phyloP scores from a whole-genome alignment of 2,113 vertebrate genomes.

The Tragelaphus scriptus region DNA sequence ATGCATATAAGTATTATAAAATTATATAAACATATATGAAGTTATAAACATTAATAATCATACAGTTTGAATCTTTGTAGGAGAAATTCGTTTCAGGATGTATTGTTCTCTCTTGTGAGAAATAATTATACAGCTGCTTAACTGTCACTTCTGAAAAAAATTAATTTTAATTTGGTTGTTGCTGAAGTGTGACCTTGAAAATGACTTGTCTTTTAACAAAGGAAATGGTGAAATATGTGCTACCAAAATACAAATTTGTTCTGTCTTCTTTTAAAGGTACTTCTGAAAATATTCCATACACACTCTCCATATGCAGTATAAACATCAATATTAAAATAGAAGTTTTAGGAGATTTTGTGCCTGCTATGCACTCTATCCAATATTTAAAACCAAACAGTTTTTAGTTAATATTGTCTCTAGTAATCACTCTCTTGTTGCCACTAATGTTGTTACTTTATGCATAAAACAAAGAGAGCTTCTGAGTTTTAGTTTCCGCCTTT shows the following conservation, averaged over 20 bases:
- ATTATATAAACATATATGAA: neutral
- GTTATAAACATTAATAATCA: neutral
- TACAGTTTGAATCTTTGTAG: neutral
- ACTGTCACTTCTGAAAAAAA: neutral
- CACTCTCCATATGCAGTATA: neutral
- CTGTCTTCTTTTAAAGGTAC: neutral
- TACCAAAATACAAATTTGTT: neutral
- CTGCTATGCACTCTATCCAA: neutral
- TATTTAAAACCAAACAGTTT: neutral
- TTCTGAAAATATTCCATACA: neutral
- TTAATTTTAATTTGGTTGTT: neutral
- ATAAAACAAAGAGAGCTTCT: neutral
- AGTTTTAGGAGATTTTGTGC: neutral
- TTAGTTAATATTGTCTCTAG: neutral
- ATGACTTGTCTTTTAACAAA: neutral
- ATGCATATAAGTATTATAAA: neutral
- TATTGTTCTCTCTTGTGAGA: neutral
- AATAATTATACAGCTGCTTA: neutral
- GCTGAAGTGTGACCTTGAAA: neutral
- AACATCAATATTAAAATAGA: neutral
- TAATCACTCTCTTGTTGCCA: neutral
- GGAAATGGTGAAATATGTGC: neutral
- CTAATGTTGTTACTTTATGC: neutral
- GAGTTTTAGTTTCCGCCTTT: neutral
- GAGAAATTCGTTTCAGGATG: neutral